Evolutionary conservation across 1,140 invertebrate genomes (phyloP).

Genomic region (Leptopilina clavipes): DNA sequence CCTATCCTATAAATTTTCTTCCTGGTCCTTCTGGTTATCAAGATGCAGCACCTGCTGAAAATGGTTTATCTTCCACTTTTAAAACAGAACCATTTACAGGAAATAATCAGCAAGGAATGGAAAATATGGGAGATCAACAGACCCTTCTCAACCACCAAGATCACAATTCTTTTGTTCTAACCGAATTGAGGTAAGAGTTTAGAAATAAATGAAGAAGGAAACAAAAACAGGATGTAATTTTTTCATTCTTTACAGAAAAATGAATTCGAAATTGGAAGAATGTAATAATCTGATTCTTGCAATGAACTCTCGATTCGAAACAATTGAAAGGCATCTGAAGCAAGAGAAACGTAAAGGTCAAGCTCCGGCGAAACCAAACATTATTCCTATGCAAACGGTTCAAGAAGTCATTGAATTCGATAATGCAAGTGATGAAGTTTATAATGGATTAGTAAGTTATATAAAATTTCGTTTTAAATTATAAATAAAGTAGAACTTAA

Average conservation of each 20-base stretch:
- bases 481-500: no score
- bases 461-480: neutral
- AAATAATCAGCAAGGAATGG: neutral
- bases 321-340: neutral
- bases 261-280: neutral
- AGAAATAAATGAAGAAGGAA: no score
- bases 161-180: neutral
- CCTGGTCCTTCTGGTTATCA: conserved; percentile 15
- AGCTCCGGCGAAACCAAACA: neutral
- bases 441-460: conserved; percentile 7
- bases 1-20: neutral
- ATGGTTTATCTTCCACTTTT: conserved; percentile 14
- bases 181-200: neutral
- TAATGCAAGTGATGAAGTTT: conserved; percentile 1
- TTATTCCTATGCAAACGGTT: conserved; percentile 23
- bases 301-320: neutral
- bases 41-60: neutral
- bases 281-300: neutral
- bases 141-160: neutral
- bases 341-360: conserved; percentile 14
- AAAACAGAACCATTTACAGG: neutral
- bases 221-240: no score
- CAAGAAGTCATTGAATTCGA: conserved; percentile 20
- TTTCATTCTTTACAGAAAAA: neutral
- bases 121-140: neutral